A percentile compares a stretch with the other conserved stretches of the same genome.
Evolutionary conservation across 2,888 invertebrate species (phyloP).

Genomic region (Limnephilus rhombicus): DNA sequence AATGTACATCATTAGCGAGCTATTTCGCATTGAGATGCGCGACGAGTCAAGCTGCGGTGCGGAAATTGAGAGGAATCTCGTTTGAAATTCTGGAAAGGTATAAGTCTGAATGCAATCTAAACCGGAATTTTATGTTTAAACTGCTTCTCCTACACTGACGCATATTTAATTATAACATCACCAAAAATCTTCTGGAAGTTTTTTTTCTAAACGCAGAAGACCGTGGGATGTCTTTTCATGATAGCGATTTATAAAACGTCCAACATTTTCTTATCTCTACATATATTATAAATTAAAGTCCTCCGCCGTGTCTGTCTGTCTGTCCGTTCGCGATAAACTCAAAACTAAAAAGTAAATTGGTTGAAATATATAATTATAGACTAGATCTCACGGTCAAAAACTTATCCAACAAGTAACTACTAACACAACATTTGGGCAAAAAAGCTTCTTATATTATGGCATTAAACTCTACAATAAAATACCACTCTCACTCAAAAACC

Average conservation of each 20-base stretch:
- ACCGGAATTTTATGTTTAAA: background rate
- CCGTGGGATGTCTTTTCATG: background rate
- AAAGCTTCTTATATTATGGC: too few relatives aligned
- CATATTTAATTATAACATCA: background rate
- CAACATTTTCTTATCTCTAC: too few relatives aligned
- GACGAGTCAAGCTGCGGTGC: background rate
- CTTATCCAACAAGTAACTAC: too few relatives aligned
- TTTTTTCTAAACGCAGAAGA: background rate
- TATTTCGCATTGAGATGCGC: slow-evolving; percentile 24
- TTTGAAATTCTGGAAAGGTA: background rate
- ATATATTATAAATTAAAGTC: too few relatives aligned
- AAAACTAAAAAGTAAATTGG: too few relatives aligned
- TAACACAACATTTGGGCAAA: too few relatives aligned
- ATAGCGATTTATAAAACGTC: background rate
- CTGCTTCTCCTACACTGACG: background rate
- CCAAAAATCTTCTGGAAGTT: background rate
- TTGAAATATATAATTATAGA: too few relatives aligned
- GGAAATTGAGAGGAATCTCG: slow-evolving; percentile 3
- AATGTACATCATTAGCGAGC: slow-evolving; percentile 28
- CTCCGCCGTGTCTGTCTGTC: too few relatives aligned
- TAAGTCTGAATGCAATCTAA: background rate
- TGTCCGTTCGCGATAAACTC: too few relatives aligned
- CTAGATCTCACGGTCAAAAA: too few relatives aligned
- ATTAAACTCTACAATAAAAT: too few relatives aligned
- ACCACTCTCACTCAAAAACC: too few relatives aligned